Evolutionary conservation across 2,888 invertebrate genomes (phyloP).

Genomic region (Carpatolechia fugitivella): DNA sequence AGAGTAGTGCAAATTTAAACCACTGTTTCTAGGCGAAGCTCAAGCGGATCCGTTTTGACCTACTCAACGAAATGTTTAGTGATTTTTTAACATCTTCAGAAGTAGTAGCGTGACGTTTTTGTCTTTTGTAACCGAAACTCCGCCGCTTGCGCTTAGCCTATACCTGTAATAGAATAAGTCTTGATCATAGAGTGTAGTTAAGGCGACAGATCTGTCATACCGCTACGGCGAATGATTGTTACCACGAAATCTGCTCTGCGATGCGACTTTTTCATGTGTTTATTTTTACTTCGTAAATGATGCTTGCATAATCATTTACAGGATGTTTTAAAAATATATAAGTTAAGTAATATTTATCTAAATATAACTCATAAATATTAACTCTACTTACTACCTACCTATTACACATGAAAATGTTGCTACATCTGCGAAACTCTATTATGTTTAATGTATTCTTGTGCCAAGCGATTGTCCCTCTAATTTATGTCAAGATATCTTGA

Average conservation of each 20-base stretch:
- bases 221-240: constrained; percentile 59
- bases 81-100: not conserved
- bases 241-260: constrained; percentile 44
- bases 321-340: no score
- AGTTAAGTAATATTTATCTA: no score
- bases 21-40: constrained; percentile 40
- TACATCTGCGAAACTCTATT: constrained; percentile 24
- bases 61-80: no score
- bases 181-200: constrained; percentile 62
- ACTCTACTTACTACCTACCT: not conserved
- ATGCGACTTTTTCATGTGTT: constrained; percentile 48
- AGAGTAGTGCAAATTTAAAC: constrained; percentile 59
- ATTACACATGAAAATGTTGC: constrained; percentile 1
- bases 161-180: constrained; percentile 47
- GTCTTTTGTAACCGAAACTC: not conserved
- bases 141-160: constrained; percentile 20
- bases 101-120: not conserved
- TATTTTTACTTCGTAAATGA: no score
- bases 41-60: constrained; percentile 20
- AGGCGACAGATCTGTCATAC: constrained; percentile 70
- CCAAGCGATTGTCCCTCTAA: constrained; percentile 8
- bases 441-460: constrained; percentile 15
- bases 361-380: no score
- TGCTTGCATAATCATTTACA: no score
- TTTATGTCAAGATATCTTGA: not conserved